A percentile compares a stretch with the other conserved stretches of the same genome.
These are phyloP conservation scores for Steinernema khuongi DNA, from an alignment of 1,140 invertebrate genomes.

Conservation along the genomic window DNA sequence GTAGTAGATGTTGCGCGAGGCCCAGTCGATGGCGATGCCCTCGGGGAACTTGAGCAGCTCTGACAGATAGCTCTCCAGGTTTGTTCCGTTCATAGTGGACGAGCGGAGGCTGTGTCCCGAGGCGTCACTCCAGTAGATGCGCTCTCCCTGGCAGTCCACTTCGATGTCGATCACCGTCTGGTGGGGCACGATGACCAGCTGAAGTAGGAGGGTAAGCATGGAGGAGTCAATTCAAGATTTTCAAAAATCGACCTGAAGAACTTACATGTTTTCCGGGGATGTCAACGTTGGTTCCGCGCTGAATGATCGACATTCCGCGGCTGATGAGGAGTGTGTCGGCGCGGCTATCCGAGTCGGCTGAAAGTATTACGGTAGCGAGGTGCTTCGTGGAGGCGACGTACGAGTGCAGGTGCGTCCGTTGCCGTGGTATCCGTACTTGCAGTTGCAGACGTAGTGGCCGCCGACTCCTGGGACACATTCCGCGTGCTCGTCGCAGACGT, in stretches of 20 bases:
- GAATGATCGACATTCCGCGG: conserved; percentile 61
- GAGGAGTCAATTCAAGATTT: neutral
- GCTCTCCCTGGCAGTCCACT: conserved; percentile 60
- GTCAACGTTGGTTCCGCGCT: conserved; percentile 54
- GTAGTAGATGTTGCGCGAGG: conserved; percentile 87
- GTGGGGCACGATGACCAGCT: conserved; percentile 55
- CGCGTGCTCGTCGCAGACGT: conserved; percentile 58
- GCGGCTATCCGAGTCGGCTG: conserved; percentile 32
- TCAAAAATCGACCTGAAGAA: conserved; percentile 17
- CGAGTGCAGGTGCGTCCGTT: conserved; percentile 60
- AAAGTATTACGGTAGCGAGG: conserved; percentile 21
- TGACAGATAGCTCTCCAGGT: conserved; percentile 32
- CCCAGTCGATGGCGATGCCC: conserved; percentile 85
- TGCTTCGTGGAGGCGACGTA: conserved; percentile 32
- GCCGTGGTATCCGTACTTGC: conserved; percentile 60
- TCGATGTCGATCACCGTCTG: conserved; percentile 61
- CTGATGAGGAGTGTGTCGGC: conserved; percentile 59
- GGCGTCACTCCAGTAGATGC: conserved; percentile 62
- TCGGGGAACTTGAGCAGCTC: conserved; percentile 66
- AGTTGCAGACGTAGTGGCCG: conserved; percentile 60
- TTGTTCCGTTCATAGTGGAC: conserved; percentile 50
- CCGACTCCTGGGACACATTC: conserved; percentile 58
- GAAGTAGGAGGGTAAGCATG: no score
- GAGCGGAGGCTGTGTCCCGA: conserved; percentile 50
- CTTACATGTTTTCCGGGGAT: conserved; percentile 58